These are phyloP conservation scores for Rafetus swinhoei DNA, from an alignment of 2,113 vertebrate species.

Conservation along the genomic window DNA sequence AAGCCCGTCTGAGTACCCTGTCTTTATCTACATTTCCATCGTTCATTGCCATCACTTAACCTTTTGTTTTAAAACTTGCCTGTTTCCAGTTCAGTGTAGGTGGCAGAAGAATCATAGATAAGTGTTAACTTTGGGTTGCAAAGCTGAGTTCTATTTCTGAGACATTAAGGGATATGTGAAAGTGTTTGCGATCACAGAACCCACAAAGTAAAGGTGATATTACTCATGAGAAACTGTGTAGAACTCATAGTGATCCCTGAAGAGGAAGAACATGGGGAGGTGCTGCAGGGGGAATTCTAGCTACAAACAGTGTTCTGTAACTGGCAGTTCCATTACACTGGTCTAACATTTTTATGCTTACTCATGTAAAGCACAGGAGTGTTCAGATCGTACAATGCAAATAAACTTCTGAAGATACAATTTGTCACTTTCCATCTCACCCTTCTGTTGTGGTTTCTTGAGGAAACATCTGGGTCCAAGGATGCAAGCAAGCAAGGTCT, in stretches of 20 bases:
- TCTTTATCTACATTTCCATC: neutral
- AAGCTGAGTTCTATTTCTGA: neutral
- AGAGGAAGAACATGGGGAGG: neutral
- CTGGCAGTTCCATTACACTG: neutral
- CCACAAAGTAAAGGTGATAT: too few relatives aligned
- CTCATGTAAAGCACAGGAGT: neutral
- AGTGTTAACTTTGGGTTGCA: neutral
- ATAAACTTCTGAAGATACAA: neutral
- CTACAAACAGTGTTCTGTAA: neutral
- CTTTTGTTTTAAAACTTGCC: neutral
- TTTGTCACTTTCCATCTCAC: neutral
- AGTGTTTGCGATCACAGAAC: neutral
- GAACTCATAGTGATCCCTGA: neutral
- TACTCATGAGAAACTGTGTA: neutral
- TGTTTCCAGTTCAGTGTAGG: neutral
- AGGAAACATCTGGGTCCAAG: neutral
- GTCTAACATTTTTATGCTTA: neutral
- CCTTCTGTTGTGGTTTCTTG: too few relatives aligned
- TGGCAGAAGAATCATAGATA: neutral
- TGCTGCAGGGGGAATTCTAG: neutral
- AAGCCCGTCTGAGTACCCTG: rapidly evolving
- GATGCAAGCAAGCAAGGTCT: neutral
- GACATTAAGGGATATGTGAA: neutral
- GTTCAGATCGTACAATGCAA: neutral
- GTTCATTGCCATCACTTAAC: neutral